Conservation (phyloP, 2,113 vertebrate species). For the Lynx canadensis region DNA sequence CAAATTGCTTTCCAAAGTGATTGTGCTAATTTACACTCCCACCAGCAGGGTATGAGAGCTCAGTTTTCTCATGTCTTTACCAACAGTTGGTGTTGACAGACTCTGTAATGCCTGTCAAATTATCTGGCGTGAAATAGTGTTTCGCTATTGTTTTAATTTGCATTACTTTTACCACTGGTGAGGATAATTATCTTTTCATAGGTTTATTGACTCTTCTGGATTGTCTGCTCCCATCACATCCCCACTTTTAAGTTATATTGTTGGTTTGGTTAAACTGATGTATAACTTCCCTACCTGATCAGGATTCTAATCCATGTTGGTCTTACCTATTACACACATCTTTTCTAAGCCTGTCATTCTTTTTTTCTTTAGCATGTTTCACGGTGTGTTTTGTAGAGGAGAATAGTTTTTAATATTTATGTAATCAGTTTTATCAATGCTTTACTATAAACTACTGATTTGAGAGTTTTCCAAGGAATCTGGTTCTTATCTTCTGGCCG, state of each 20-base stretch:
- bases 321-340: background rate
- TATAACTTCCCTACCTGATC: background rate
- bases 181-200: slow-evolving; percentile 6
- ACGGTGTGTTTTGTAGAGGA: background rate
- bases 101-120: background rate
- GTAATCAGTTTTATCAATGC: background rate
- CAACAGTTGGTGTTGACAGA: slow-evolving; percentile 13
- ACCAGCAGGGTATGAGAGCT: background rate
- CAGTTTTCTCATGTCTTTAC: background rate
- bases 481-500: background rate
- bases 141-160: slow-evolving; percentile 36
- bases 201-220: background rate
- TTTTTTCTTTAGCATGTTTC: background rate
- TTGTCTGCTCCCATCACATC: background rate
- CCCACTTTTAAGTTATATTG: background rate
- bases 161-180: slow-evolving; percentile 6
- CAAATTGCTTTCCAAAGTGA: background rate
- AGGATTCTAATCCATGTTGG: background rate
- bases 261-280: background rate
- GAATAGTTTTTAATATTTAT: background rate
- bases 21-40: background rate
- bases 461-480: background rate
- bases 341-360: background rate
- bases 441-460: background rate
- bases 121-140: slow-evolving; percentile 16